Evolutionary conservation across 2,113 vertebrate genomes (phyloP).

Genomic region (Xenopus laevis): DNA sequence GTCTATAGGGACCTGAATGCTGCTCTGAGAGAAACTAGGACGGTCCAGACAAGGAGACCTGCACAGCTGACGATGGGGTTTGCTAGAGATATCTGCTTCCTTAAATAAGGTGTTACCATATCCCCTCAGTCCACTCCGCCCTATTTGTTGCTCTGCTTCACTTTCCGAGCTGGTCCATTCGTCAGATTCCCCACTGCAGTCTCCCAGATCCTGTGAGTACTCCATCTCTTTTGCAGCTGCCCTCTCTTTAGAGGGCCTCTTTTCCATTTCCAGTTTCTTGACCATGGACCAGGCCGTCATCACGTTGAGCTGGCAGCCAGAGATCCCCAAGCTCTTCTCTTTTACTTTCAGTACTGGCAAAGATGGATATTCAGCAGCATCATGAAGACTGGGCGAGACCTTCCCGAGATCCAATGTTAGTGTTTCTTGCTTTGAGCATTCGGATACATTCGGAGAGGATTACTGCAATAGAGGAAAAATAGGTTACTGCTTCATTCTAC

Average conservation of each 20-base stretch:
- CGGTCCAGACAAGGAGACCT: slow-evolving; percentile 90
- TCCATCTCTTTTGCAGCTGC: slow-evolving; percentile 65
- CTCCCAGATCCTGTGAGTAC: slow-evolving; percentile 54
- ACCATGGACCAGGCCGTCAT: slow-evolving; percentile 88
- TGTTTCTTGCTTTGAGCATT: slow-evolving; percentile 58
- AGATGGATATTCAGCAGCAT: slow-evolving; percentile 60
- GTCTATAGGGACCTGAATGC: slow-evolving; percentile 75
- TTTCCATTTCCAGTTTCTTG: slow-evolving; percentile 90
- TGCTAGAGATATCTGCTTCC: slow-evolving; percentile 72
- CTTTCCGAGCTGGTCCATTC: slow-evolving; percentile 89
- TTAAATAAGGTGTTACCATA: slow-evolving; percentile 57
- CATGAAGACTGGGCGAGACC: slow-evolving; percentile 55
- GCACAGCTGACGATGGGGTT: slow-evolving; percentile 91
- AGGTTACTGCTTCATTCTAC: too few species aligned
- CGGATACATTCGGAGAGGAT: slow-evolving; percentile 61
- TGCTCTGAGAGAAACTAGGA: slow-evolving; percentile 93
- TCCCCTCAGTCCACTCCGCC: slow-evolving; percentile 46
- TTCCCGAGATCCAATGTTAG: slow-evolving; percentile 56
- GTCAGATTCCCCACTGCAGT: slow-evolving; percentile 76
- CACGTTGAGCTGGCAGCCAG: slow-evolving; percentile 73
- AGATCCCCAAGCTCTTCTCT: slow-evolving; percentile 67
- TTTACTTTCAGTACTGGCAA: slow-evolving; percentile 69
- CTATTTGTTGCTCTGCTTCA: slow-evolving; percentile 73
- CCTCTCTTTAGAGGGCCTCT: slow-evolving; percentile 80
- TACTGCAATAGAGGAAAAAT: slow-evolving; percentile 61